Base-by-base conservation (phyloP, 2,888 invertebrate genomes). In the Aphodius sticticus region DNA sequence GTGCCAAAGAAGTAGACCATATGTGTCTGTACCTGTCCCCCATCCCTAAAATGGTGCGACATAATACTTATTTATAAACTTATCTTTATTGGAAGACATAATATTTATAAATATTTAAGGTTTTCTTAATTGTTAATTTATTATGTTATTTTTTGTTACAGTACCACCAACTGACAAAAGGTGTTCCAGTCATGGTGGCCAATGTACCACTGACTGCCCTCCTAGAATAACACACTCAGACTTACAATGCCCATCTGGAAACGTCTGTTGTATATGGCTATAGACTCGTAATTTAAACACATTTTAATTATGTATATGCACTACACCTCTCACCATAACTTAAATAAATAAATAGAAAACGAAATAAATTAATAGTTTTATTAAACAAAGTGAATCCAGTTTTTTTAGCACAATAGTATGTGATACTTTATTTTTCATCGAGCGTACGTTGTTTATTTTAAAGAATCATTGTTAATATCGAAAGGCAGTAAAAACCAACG, bases 131-230 rank as follows among this genome's bases (percentile, higher is more conserved):
- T 16, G 6, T 26, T 36, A 36, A 15, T 72, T 71, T 15, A 15
- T 53, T 1, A 53, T 53, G 53, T 53, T 53, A 26, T 26, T 38
- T 53, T 38, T 12, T 35, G 9, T 79, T 81, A 36, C 37, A 81
- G 79, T 26, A 53, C 69, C 35, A 35, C 75, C 12, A 35, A 38
- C 15, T 15, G 76, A 76, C 38, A 76, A 38, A 69, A 35, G 16
- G 75, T 80, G 80, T 72, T 38, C 69, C 36, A 77, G 76, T 36
- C 35, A 74, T 37, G 81, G 81, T 14, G 81, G 81, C 12, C 77
- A 79, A 74, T 81, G 81, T 76, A 37, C 53, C 16, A 26, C 14
- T n/a, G 35, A 70, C 15, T 81, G 80, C 69, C 78, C 78, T 14
- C 15, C 69, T 0, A 35, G 0, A n/a, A 76, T 79, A 16, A 37